Evolutionary conservation across 1,140 invertebrate species (phyloP), one percentile per base, ranked within the genome.

Genomic region (Gonatopus flavifemur): DNA sequence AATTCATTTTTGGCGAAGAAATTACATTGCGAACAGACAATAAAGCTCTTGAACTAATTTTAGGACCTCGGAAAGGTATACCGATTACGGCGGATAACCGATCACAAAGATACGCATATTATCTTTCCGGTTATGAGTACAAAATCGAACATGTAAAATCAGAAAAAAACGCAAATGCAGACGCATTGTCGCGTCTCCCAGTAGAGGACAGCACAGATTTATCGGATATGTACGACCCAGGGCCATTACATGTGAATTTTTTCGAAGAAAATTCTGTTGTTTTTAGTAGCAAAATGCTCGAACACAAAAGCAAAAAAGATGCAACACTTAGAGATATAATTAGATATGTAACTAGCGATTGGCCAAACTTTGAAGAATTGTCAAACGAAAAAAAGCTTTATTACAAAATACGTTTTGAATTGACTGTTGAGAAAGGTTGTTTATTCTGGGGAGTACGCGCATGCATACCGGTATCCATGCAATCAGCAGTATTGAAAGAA

Each of bases 141-240:
- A 32, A 19, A 32, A 52, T 52, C 6, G 41, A 52, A 45, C 15
- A 33, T 13, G 15, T 33, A n/a, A 33, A 33, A 13, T 33, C 32
- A 9, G 4, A 4, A 15, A 1, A 4, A n/a, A 52, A 52, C 15
- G 49, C 44, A 5, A 47, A 53, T 25, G 38, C 15, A 15, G 37
- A 53, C 33, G 51, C 51, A 28, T 32, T 53, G 13, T 53, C 51
- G 20, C 25, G 51, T 4, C 32, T 53, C 7, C 43, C 51, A 19
- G 31, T 53, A 3, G 36, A 46, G 0, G 36, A 52, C 30, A 20
- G 20, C 10, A 45, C 40, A 30, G 32, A 37, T 9, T 8, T 49
- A 25, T 30, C 38, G 16, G 44, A 49, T 7, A 19, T 45, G 4
- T 33, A 21, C 18, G 38, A 53, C 10, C 10, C 36, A 3, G 35